phyloP scores from a whole-genome alignment of 2,797 vertebrate species.

The Phoeniculus purpureus region DNA sequence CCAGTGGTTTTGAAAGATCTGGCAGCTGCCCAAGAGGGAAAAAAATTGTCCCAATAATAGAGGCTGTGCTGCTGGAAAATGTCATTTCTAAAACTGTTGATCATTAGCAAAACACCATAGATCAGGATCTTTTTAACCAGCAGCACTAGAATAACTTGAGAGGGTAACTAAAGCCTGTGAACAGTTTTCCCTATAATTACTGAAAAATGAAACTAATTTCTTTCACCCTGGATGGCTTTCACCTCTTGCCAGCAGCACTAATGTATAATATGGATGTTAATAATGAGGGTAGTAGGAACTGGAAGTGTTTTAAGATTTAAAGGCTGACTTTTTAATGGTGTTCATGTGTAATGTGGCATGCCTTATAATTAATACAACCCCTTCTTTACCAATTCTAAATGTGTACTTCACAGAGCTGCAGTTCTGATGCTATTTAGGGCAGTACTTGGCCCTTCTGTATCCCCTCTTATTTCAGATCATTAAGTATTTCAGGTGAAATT shows the following conservation, averaged over 20 bases:
- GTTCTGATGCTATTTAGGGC: background rate
- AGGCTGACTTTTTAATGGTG: constrained; percentile 39
- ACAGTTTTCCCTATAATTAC: constrained; percentile 67
- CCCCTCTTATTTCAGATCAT: background rate
- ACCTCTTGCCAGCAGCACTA: constrained; percentile 66
- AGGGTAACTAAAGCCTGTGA: constrained; percentile 44
- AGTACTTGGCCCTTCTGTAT: background rate
- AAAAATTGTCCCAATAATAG: constrained; percentile 24
- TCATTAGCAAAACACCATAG: constrained; percentile 52
- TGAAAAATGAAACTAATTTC: constrained; percentile 67
- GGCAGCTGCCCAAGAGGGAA: background rate
- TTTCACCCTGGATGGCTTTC: constrained; percentile 59
- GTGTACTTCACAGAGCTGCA: background rate
- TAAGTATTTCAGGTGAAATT: background rate
- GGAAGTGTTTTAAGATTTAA: constrained; percentile 58
- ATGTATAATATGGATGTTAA: constrained; percentile 43
- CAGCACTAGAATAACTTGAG: constrained; percentile 56
- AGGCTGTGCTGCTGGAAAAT: constrained; percentile 30
- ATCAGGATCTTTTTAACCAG: constrained; percentile 67
- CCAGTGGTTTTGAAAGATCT: constrained; percentile 3
- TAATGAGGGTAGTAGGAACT: constrained; percentile 48
- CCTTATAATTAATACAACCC: constrained; percentile 11
- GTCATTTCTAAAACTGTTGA: constrained; percentile 60
- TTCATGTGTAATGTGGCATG: background rate
- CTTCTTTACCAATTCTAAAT: constrained; percentile 1